A percentile compares a stretch with the other conserved stretches of the same genome.
Conservation (phyloP, 2,888 invertebrate species). For the Suillia variegata region DNA sequence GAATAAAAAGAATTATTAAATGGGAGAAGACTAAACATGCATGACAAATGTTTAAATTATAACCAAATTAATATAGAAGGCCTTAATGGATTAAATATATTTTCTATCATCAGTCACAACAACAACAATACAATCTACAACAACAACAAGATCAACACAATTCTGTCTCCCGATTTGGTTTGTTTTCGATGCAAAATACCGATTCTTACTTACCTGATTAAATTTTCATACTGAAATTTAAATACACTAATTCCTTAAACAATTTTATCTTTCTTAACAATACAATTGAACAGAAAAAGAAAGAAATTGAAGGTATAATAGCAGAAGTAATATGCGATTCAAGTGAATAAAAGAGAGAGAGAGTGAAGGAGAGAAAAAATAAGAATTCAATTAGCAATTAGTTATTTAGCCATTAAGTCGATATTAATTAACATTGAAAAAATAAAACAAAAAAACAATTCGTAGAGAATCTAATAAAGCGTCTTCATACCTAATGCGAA, state of each 20-base stretch:
- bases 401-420: constrained; percentile 18
- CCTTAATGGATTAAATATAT: no score
- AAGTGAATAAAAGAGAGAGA: background rate
- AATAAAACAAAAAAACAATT: no score
- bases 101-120: no score
- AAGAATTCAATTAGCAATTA: constrained; percentile 35
- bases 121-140: background rate
- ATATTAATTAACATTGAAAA: background rate
- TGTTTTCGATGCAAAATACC: background rate
- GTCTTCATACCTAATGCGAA: background rate
- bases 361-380: constrained; percentile 26
- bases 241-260: background rate
- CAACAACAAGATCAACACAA: background rate
- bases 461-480: background rate
- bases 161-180: background rate
- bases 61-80: no score
- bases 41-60: no score
- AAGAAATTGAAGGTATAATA: background rate
- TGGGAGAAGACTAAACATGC: no score
- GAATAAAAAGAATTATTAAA: background rate
- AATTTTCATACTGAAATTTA: background rate
- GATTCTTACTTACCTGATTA: constrained; percentile 2
- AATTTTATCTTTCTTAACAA: no score
- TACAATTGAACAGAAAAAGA: no score
- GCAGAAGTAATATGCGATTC: background rate